Base-by-base conservation (phyloP, 2,888 invertebrate species). In the Spialia ferax region DNA sequence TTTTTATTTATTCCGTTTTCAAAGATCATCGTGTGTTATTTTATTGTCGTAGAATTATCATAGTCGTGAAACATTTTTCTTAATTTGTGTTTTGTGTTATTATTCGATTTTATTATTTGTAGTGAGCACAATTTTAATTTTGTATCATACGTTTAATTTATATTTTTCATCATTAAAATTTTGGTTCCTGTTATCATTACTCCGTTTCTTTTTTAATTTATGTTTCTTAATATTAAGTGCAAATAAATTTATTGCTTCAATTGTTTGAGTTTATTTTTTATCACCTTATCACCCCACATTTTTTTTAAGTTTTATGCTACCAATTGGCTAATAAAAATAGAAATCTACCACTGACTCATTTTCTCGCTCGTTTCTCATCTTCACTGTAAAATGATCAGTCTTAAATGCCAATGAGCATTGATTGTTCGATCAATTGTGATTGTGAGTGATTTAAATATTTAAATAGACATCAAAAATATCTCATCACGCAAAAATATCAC, bases 151-250 rank as follows among this genome's bases (percentile, higher is more conserved):
- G 71, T 45, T 73, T 78, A 75, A 73, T 77, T 80, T 79, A 75
- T 82, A 82, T 80, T 81, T 79, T 80, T 81, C 20, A 22, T 60
- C 78, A 80, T 64, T 56, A 79, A 73, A 80, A 80, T 81, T 80
- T 86, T 89, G 84, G 90, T 91, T 91, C 89, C 89, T 91, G 92
- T 92, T 94, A 94, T 92, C 93, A 94, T 94, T 94, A 93, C 94
- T 94, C 93, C 83, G 90, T 93, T 91, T 75, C 66, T 68, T 73
- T 72, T 72, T 89, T 87, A 84, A 88, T 88, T 89, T 89, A 87
- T 89, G 86, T 90, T 90, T 83, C 76, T 77, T 86, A 80, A 78
- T 82, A 77, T 83, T 88, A 88, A 85, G 85, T 84, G 87, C 93
- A 94, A 92, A 91, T 90, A 92, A 90, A 90, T 89, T 89, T 89